Percentiles rank a stretch among this genome's conserved stretches.
Evolutionary conservation across 1,140 invertebrate genomes (phyloP).

Genomic region (Drosophila neocordata): DNA sequence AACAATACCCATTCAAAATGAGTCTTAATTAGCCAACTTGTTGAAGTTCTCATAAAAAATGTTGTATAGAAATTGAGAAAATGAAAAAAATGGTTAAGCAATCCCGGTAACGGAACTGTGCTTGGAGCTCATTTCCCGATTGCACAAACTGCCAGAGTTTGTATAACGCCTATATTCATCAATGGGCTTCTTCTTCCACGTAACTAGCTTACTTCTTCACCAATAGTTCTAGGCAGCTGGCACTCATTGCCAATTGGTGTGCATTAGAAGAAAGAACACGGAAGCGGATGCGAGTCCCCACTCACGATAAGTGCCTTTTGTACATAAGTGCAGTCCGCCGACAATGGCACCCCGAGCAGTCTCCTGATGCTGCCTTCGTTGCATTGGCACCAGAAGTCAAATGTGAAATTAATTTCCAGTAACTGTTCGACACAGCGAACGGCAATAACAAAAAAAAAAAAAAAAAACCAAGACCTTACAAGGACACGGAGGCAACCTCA

Average conservation of each 20-base stretch:
- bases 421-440: constrained; percentile 58
- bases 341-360: background rate
- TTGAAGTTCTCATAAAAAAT: constrained; percentile 29
- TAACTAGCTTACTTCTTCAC: background rate
- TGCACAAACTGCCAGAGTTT: constrained; percentile 40
- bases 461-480: constrained; percentile 12
- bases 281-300: constrained; percentile 57
- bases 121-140: constrained; percentile 56
- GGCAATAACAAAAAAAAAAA: constrained; percentile 56
- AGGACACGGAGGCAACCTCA: background rate
- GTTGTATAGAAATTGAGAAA: constrained; percentile 37
- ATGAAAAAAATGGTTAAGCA: no score
- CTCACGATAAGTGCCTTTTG: constrained; percentile 64
- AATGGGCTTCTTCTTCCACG: no score
- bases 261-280: constrained; percentile 48
- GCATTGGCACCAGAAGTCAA: constrained; percentile 55
- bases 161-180: constrained; percentile 11
- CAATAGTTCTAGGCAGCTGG: background rate
- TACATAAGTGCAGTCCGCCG: constrained; percentile 53
- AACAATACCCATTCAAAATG: no score
- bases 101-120: constrained; percentile 38
- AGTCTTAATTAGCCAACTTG: background rate
- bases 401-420: constrained; percentile 64
- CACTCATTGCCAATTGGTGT: constrained; percentile 31
- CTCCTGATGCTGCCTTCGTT: constrained; percentile 5